Conservation (phyloP, 2,888 invertebrate species). For the Notodonta ziczac region DNA sequence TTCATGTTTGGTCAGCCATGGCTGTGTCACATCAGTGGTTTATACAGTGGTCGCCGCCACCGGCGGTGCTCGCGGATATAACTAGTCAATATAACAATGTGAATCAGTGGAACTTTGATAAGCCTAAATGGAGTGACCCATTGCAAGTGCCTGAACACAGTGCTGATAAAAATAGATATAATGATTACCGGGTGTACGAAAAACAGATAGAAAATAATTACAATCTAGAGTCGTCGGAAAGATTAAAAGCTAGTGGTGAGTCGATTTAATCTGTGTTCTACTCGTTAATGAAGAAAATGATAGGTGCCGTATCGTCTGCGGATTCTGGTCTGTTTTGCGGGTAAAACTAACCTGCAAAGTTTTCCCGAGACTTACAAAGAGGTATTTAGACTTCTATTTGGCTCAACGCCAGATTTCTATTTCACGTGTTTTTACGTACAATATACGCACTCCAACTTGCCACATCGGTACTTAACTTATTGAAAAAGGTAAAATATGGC, state of each 20-base stretch:
- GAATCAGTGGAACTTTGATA: slow-evolving; percentile 53
- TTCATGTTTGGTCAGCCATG: slow-evolving; percentile 55
- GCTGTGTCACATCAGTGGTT: slow-evolving; percentile 81
- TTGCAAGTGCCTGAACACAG: slow-evolving; percentile 32
- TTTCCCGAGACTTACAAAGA: no score
- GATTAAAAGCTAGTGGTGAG: slow-evolving; percentile 45
- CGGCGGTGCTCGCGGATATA: slow-evolving; percentile 65
- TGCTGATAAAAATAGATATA: slow-evolving; percentile 27
- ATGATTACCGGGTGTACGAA: slow-evolving; percentile 18
- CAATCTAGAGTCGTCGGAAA: slow-evolving; percentile 20
- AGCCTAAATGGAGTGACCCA: slow-evolving; percentile 38
- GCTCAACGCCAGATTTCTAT: no score
- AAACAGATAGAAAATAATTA: slow-evolving; percentile 26
- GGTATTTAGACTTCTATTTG: no score
- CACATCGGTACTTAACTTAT: no score
- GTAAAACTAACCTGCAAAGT: no score
- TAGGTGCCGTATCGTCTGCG: no score
- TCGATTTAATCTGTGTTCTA: slow-evolving; percentile 6
- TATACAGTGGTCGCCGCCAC: slow-evolving; percentile 76
- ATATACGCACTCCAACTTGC: no score
- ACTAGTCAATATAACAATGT: slow-evolving; percentile 59
- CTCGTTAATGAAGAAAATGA: no score
- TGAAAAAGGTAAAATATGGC: no score
- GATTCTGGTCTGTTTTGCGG: no score
- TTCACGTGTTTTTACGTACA: no score